Evolutionary conservation across 2,888 invertebrate species (phyloP).

Genomic region (Cynaeus angustus): DNA sequence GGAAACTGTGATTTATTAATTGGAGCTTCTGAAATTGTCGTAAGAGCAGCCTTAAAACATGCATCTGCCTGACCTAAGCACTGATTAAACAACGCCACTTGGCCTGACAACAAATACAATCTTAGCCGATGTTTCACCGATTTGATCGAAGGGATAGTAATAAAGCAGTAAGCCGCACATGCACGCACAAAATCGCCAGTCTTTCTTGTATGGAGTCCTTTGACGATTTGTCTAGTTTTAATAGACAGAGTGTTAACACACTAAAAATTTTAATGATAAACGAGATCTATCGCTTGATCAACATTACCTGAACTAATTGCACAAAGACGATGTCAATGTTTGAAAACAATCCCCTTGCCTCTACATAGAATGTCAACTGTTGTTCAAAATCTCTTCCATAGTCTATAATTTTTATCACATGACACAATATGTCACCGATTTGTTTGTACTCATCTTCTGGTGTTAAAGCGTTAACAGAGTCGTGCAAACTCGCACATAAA

Average conservation of each 20-base stretch:
- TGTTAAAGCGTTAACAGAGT: conserved; percentile 93
- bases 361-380: conserved; percentile 94
- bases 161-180: conserved; percentile 96
- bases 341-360: conserved; percentile 91
- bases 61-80: conserved; percentile 97
- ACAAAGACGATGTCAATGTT: conserved; percentile 92
- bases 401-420: conserved; percentile 85
- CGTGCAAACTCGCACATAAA: conserved; percentile 91
- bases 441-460: conserved; percentile 94
- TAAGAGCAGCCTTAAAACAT: conserved; percentile 92
- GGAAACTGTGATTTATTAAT: conserved; percentile 83
- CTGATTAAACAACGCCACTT: conserved; percentile 90
- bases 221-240: conserved; percentile 79
- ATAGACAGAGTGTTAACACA: conserved; percentile 88
- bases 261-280: conserved; percentile 69
- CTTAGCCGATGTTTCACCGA: conserved; percentile 86
- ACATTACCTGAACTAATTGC: conserved; percentile 86
- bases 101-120: conserved; percentile 90
- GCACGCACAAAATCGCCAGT: conserved; percentile 92
- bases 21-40: conserved; percentile 85
- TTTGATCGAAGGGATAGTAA: conserved; percentile 96
- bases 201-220: conserved; percentile 84
- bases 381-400: conserved; percentile 92
- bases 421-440: conserved; percentile 88
- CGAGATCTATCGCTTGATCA: too few relatives aligned